Evolutionary conservation across 1,140 invertebrate species (phyloP).

Genomic region (Caenorhabditis tropicalis): DNA sequence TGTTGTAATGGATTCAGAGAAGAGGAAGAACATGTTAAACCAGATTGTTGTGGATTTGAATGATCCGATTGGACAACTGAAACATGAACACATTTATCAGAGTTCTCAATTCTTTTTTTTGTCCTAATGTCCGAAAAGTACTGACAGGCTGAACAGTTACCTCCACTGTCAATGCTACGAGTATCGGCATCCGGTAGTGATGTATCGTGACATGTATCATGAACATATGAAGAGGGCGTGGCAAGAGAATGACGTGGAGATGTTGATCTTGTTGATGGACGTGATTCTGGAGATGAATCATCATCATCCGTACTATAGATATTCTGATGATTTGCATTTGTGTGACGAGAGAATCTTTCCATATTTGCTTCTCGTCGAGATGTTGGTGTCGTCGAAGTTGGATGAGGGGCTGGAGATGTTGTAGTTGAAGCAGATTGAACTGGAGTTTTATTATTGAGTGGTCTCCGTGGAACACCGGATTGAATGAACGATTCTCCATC

Average conservation of each 20-base stretch:
- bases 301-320: slow-evolving; percentile 38
- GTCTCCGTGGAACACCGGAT: slow-evolving; percentile 4
- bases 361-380: not conserved
- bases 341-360: slow-evolving; percentile 13
- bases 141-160: slow-evolving; percentile 49
- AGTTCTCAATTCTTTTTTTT: slow-evolving; percentile 42
- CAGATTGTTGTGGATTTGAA: slow-evolving; percentile 63
- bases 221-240: slow-evolving; percentile 68
- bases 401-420: slow-evolving; percentile 31
- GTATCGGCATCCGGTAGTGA: slow-evolving; percentile 34
- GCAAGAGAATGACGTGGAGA: slow-evolving; percentile 69
- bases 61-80: slow-evolving; percentile 72
- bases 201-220: slow-evolving; percentile 21
- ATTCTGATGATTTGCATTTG: not conserved
- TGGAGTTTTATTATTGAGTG: not conserved
- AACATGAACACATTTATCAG: slow-evolving; percentile 34
- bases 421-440: not conserved
- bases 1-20: slow-evolving; percentile 45
- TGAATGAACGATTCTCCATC: slow-evolving; percentile 48
- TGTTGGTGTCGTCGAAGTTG: not conserved
- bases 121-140: slow-evolving; percentile 60
- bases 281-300: slow-evolving; percentile 61
- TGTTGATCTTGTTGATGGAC: slow-evolving; percentile 68
- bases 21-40: slow-evolving; percentile 15
- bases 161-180: slow-evolving; percentile 53